Evolutionary conservation across 2,797 vertebrate genomes (phyloP).

Genomic region (Danio jaintianensis): DNA sequence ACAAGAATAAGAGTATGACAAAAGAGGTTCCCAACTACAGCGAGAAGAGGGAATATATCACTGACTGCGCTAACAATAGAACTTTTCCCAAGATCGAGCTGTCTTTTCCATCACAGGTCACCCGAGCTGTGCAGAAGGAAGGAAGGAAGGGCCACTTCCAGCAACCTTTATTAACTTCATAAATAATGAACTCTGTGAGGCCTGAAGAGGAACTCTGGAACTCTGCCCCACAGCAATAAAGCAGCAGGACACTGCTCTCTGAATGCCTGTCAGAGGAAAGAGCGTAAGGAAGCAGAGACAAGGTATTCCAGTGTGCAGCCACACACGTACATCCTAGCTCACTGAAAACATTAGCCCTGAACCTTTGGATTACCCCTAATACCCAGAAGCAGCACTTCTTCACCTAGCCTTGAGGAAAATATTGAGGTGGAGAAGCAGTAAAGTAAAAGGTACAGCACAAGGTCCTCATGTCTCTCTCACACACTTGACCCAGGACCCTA

Average conservation of each 20-base stretch:
- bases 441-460: conserved; percentile 27
- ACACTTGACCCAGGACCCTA: background rate
- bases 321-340: background rate
- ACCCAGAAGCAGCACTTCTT: conserved; percentile 25
- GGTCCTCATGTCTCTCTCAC: background rate
- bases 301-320: conserved; percentile 16
- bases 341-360: conserved; percentile 36
- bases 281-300: conserved; percentile 1
- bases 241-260: conserved; percentile 42
- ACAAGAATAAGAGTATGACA: conserved; percentile 1
- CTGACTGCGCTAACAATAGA: conserved; percentile 36
- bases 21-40: conserved; percentile 26
- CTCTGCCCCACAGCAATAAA: conserved; percentile 58
- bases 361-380: conserved; percentile 44
- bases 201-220: conserved; percentile 33
- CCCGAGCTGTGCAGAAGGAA: conserved; percentile 1
- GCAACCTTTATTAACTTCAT: conserved; percentile 63
- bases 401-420: conserved; percentile 5
- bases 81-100: background rate
- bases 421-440: background rate
- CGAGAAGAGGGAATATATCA: conserved; percentile 35
- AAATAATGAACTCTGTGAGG: conserved; percentile 59
- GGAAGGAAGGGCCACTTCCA: conserved; percentile 46
- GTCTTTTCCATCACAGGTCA: conserved; percentile 51
- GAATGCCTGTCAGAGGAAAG: conserved; percentile 10